phyloP scores from a whole-genome alignment of 64 coral and sea anemone genomes.

The Stylophora pistillata region DNA sequence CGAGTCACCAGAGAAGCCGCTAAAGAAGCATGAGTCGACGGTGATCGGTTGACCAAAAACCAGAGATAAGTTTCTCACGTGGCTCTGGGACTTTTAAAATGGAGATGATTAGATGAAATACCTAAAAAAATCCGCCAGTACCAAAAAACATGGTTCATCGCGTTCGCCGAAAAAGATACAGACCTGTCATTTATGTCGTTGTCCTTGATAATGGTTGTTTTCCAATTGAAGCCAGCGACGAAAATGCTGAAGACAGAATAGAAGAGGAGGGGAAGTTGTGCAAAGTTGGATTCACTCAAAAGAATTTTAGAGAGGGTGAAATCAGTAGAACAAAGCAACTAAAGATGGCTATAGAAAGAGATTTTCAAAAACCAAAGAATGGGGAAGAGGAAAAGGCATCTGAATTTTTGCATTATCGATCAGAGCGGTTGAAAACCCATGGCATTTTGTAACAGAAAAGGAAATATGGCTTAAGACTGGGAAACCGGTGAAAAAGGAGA shows the following conservation, averaged over 20 bases:
- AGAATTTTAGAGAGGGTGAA: too few relatives aligned
- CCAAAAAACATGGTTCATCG: neutral
- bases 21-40: neutral
- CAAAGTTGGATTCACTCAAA: slow-evolving; percentile 38
- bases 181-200: slow-evolving; percentile 1
- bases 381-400: neutral
- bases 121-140: neutral
- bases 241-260: too few relatives aligned
- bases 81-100: neutral
- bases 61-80: too few relatives aligned
- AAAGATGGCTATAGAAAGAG: neutral
- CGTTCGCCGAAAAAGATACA: slow-evolving; percentile 30
- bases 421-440: slow-evolving; percentile 16
- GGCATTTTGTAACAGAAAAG: too few relatives aligned
- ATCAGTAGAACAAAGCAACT: neutral
- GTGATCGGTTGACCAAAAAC: neutral
- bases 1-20: too few relatives aligned
- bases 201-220: slow-evolving; percentile 4
- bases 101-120: neutral
- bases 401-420: slow-evolving; percentile 6
- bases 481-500: neutral
- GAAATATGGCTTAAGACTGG: slow-evolving; percentile 32
- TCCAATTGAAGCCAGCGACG: neutral
- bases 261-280: neutral
- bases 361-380: neutral